Conservation (phyloP, 1,140 invertebrate species). For the Linepithema humile region DNA sequence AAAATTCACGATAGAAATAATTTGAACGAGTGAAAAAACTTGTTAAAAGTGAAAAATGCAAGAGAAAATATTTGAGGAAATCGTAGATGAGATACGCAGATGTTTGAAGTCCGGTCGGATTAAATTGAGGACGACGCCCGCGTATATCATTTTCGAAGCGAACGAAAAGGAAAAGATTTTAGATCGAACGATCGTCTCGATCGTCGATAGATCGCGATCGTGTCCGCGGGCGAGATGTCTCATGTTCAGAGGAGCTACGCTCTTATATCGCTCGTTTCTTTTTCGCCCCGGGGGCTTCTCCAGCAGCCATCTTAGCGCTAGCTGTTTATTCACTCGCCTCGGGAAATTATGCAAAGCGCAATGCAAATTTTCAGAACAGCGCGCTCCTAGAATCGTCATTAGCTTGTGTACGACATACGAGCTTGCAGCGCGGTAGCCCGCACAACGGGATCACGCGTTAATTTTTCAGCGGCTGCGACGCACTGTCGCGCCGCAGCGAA, state of each 20-base stretch:
- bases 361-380: constrained; percentile 53
- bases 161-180: neutral
- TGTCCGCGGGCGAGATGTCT: constrained; percentile 5
- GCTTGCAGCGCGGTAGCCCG: constrained; percentile 34
- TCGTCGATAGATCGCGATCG: constrained; percentile 30
- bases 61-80: neutral
- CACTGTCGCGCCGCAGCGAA: neutral
- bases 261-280: constrained; percentile 46
- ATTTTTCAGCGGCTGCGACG: neutral
- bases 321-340: constrained; percentile 49
- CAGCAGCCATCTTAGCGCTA: constrained; percentile 19
- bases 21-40: neutral
- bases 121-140: neutral
- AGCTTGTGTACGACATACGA: constrained; percentile 38
- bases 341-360: constrained; percentile 56
- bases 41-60: neutral
- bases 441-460: constrained; percentile 40
- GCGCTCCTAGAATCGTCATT: constrained; percentile 50
- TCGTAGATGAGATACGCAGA: neutral
- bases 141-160: constrained; percentile 1
- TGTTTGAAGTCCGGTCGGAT: neutral
- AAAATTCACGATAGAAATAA: neutral
- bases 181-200: constrained; percentile 24
- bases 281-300: constrained; percentile 17
- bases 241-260: neutral